phyloP scores from a whole-genome alignment of 1,140 invertebrate species.

The Trissolcus basalis region DNA sequence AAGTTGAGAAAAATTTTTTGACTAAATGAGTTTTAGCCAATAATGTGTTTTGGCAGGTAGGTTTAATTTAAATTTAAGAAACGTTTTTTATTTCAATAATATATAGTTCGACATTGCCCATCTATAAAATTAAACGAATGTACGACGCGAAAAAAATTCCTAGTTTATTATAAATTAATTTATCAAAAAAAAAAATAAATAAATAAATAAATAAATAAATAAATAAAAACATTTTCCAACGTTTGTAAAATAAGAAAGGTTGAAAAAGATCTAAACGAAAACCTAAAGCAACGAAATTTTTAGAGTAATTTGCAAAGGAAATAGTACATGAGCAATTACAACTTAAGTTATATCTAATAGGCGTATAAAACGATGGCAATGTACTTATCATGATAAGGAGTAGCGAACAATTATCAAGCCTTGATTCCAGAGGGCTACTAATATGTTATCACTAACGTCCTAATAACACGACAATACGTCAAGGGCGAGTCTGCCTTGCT shows the following conservation, averaged over 20 bases:
- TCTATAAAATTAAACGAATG: too few species aligned
- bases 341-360: slow-evolving; percentile 10
- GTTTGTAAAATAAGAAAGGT: background rate
- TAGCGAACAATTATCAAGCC: slow-evolving; percentile 58
- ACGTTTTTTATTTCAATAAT: too few species aligned
- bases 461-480: slow-evolving; percentile 70
- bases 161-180: too few species aligned
- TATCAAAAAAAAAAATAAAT: too few species aligned
- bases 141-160: too few species aligned
- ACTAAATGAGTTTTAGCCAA: too few species aligned
- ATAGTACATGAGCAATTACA: slow-evolving; percentile 11
- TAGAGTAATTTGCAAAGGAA: background rate
- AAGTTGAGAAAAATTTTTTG: too few species aligned
- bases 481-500: slow-evolving; percentile 54
- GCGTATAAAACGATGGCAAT: slow-evolving; percentile 21
- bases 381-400: slow-evolving; percentile 33
- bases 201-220: too few species aligned
- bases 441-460: slow-evolving; percentile 57
- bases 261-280: too few species aligned
- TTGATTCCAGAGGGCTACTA: slow-evolving; percentile 52
- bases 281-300: background rate
- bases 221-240: background rate
- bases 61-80: too few species aligned
- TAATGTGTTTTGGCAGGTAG: too few species aligned
- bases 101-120: too few species aligned